These are phyloP conservation scores for Trisateles emortualis DNA, from an alignment of 2,888 invertebrate genomes.

Conservation along the genomic window DNA sequence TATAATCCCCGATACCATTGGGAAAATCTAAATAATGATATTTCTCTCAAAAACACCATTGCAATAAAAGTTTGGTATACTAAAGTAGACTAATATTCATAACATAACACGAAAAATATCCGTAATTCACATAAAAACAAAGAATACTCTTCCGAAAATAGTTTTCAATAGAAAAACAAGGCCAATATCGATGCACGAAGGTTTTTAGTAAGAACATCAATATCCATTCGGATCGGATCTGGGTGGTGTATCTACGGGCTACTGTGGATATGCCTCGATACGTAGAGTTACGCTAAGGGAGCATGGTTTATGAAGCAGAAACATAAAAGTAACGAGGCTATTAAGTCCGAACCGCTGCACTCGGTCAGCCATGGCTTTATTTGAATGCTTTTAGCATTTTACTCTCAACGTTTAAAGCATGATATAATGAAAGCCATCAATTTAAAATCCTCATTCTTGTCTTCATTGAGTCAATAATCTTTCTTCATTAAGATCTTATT, in stretches of 20 bases:
- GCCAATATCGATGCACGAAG: neutral
- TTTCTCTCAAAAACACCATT: no score
- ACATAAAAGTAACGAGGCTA: constrained; percentile 58
- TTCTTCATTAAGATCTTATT: constrained; percentile 1
- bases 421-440: constrained; percentile 7
- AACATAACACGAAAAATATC: neutral
- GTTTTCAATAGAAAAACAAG: constrained; percentile 3
- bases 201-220: constrained; percentile 20
- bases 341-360: constrained; percentile 58
- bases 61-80: no score
- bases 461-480: neutral
- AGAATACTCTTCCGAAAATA: neutral
- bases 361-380: constrained; percentile 52
- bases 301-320: constrained; percentile 57
- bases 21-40: no score
- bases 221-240: constrained; percentile 30
- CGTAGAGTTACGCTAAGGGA: constrained; percentile 38
- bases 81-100: neutral
- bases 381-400: constrained; percentile 46
- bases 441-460: constrained; percentile 1
- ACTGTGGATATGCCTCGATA: constrained; percentile 28
- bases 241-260: constrained; percentile 16
- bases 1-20: no score
- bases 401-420: neutral
- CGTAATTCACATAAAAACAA: neutral